These are phyloP conservation scores for Ciconia nigra DNA, from an alignment of 2,797 vertebrate species.

Conservation along the genomic window DNA sequence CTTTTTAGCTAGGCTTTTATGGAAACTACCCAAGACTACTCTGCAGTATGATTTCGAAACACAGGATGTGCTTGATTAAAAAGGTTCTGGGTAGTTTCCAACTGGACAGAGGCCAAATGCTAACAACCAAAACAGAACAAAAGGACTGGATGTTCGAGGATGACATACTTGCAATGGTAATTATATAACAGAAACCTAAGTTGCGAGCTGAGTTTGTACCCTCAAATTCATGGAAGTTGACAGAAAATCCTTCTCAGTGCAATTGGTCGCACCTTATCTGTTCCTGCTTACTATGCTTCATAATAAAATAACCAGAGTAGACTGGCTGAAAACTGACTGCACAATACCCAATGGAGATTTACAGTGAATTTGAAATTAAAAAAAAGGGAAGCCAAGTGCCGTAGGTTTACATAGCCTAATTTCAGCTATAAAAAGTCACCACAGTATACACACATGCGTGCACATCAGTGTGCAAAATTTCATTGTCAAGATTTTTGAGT, in stretches of 20 bases:
- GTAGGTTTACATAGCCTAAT: not conserved
- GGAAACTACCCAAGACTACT: conserved; percentile 51
- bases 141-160: conserved; percentile 40
- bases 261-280: conserved; percentile 39
- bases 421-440: not conserved
- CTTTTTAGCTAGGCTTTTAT: conserved; percentile 62
- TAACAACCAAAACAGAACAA: conserved; percentile 62
- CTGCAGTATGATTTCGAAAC: conserved; percentile 40
- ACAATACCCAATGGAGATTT: not conserved
- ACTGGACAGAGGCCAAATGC: conserved; percentile 42
- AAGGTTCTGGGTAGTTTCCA: conserved; percentile 55
- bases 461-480: not conserved
- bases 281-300: conserved; percentile 1
- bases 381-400: not conserved
- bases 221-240: conserved; percentile 31
- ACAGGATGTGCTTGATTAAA: conserved; percentile 65
- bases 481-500: not conserved
- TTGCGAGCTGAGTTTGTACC: not conserved
- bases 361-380: not conserved
- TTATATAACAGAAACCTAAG: conserved; percentile 57
- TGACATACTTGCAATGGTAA: conserved; percentile 28
- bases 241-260: conserved; percentile 49
- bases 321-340: not conserved
- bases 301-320: conserved; percentile 14
- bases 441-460: accelerated